Evolutionary conservation across 2,888 invertebrate genomes (phyloP), one percentile per base, ranked within the genome.

Genomic region (Myopa testacea): DNA sequence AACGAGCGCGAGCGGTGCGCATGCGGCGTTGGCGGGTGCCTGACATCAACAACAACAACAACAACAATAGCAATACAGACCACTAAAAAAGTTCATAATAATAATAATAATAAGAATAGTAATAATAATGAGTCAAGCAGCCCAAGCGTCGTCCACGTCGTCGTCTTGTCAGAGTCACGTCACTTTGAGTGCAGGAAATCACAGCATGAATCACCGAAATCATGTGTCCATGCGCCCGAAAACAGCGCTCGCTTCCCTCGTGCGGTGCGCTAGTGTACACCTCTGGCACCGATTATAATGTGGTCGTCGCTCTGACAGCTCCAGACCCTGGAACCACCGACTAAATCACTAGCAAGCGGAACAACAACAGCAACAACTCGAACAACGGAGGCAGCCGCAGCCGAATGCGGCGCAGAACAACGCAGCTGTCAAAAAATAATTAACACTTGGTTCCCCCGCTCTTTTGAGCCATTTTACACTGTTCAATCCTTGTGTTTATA

Each of bases 111-210:
- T 84, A 82, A 81, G 81, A 81, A 83, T 80, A 81, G 55, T 34
- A 80, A 82, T 45, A 45, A 45, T 45, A 45, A 45, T 45, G 45
- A 45, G 6, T 45, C 45, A 6, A 45, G 45, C 84, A 82, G 69
- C 84, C 81, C 62, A 82, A 79, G 45, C 80, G 77, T 26, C 75
- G 55, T 12, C 73, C 62, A 45, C 45, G 68, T 58, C 50, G 65
- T 40, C 85, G 85, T 84, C 85, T 85, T 85, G 85, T 85, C 84
- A 85, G 84, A 86, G 85, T 84, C 85, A 86, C 85, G 86, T 86
- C 87, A 87, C 85, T 85, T 83, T 83, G 82, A 83, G 80, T 81
- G 26, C 84, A 85, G 84, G 84, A 86, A 85, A 86, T 85, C 86
- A 83, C 86, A 86, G 86, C 86, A 87, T 86, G 87, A 86, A 84